These are phyloP conservation scores for Polypterus senegalus DNA, from an alignment of 2,113 vertebrate species.

Conservation along the genomic window DNA sequence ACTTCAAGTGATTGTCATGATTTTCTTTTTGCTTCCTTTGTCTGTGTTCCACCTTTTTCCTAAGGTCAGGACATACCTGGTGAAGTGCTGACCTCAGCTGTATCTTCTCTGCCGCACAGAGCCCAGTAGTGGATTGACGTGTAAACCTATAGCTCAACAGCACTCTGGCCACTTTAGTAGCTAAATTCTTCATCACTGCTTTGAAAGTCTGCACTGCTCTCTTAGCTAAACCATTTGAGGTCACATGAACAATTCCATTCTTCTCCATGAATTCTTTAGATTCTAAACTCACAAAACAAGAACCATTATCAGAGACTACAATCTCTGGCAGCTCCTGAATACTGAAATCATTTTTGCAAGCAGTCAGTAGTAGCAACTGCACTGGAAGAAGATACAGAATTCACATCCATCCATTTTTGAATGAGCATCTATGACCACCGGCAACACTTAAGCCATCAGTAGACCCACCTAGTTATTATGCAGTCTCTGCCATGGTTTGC, in stretches of 20 bases:
- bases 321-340: background rate
- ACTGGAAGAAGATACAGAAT: background rate
- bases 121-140: conserved; percentile 13
- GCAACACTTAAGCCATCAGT: background rate
- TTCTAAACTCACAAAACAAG: background rate
- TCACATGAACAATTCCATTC: conserved; percentile 9
- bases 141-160: conserved; percentile 18
- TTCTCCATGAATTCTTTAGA: conserved; percentile 4
- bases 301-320: conserved; percentile 1
- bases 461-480: background rate
- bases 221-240: conserved; percentile 13
- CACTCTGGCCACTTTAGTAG: background rate
- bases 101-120: conserved; percentile 14
- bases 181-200: conserved; percentile 8
- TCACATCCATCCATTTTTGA: background rate
- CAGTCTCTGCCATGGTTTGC: background rate
- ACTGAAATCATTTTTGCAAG: background rate
- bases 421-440: background rate
- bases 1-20: conserved; percentile 3
- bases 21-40: conserved; percentile 4
- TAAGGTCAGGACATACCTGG: conserved; percentile 7
- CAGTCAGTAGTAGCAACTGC: background rate
- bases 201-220: conserved; percentile 11
- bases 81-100: conserved; percentile 10
- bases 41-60: background rate